Evolutionary conservation across 2,888 invertebrate species (phyloP), one percentile per base, ranked within the genome.

Genomic region (Hofmannophila pseudospretella): DNA sequence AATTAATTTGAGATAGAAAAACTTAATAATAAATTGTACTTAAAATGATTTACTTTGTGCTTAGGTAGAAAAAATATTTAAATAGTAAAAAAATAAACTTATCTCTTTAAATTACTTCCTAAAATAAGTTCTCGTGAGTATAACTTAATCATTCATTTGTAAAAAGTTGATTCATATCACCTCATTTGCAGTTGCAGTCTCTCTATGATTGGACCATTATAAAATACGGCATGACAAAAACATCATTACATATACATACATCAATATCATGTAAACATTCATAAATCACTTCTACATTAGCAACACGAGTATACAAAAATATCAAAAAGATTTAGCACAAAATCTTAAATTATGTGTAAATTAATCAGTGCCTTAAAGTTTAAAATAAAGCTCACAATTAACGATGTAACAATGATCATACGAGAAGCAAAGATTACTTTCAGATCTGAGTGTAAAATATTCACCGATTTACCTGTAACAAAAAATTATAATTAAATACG

Each of bases 301-400:
- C 32, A 39, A 40, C 40, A 33, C 26, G 34, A 36, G 36, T 40
- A 40, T 40, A 40, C 28, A 36, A 40, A 30, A 36, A 36, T 40
- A 36, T 40, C 36, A 40, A 40, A 39, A 39, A 33, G 9, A 30
- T 20, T 29, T 28, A 35, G 32, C 29, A 39, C 29, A 7, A 11
- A n/a, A 30, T 20, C 25, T 38, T 29, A 34, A 34, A 38, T 39
- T 31, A 32, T 32, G 39, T 39, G n/a, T 27, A 26, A 39, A 30
- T 35, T 35, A 39, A 39, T 39, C 39, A 39, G 39, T 39, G 39
- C 39, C 19, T 27, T 26, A 20, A 26, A 12, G 13, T 28, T 20
- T 34, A 34, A 32, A 34, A 29, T 22, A 22, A 35, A 34, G 39
- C 34, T 8, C 31, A 39, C n/a, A n/a, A 27, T 10, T 27, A 27